These are phyloP conservation scores for Drosophila parabipectinata DNA, from an alignment of 1,140 invertebrate species.

Conservation along the genomic window DNA sequence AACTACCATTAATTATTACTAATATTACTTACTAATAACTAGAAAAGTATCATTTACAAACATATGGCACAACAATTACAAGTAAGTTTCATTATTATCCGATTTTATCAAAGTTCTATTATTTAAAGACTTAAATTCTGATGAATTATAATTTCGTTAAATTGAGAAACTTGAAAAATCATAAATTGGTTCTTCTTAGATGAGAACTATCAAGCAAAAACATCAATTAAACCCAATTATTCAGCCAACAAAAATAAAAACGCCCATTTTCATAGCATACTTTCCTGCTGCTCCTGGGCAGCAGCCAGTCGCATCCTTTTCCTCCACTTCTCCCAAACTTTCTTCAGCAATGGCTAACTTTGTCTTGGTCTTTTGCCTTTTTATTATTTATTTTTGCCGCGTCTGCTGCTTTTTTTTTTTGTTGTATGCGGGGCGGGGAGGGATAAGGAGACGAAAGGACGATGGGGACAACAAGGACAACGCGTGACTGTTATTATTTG, in stretches of 20 bases:
- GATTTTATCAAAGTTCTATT: background rate
- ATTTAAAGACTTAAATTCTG: too few species aligned
- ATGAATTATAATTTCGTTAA: too few species aligned
- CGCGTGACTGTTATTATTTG: conserved; percentile 77
- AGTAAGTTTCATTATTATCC: background rate
- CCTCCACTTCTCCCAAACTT: background rate
- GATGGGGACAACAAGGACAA: conserved; percentile 4
- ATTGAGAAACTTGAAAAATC: too few species aligned
- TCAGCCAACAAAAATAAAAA: too few species aligned
- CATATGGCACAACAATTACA: background rate
- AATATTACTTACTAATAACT: too few species aligned
- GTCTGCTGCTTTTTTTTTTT: conserved; percentile 55
- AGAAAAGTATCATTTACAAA: too few species aligned
- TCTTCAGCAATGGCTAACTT: conserved; percentile 21
- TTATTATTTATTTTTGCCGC: conserved; percentile 78
- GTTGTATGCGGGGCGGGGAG: too few species aligned
- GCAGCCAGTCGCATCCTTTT: background rate
- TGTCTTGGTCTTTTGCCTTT: conserved; percentile 41
- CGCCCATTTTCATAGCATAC: background rate
- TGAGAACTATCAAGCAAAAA: too few species aligned
- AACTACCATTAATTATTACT: too few species aligned
- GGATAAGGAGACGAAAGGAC: background rate
- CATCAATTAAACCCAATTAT: too few species aligned
- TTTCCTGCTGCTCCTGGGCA: background rate
- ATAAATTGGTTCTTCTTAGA: too few species aligned